These are phyloP conservation scores for Xanthorhoe spadicearia DNA, from an alignment of 2,888 invertebrate species.

Conservation along the genomic window DNA sequence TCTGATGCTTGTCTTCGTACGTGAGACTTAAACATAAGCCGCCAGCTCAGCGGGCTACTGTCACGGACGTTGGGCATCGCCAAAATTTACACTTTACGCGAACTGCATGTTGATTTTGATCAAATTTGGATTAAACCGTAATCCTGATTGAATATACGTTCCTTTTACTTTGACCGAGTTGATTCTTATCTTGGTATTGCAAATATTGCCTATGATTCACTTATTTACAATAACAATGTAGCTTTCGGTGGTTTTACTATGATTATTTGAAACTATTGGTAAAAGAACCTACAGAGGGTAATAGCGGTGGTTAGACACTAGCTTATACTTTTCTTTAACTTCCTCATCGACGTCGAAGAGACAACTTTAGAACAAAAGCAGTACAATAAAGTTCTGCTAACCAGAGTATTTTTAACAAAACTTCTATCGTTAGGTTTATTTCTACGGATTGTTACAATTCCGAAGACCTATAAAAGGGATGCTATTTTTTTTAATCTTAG, in stretches of 20 bases:
- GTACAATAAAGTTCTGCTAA: constrained; percentile 3
- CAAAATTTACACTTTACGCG: constrained; percentile 64
- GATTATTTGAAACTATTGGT: constrained; percentile 2
- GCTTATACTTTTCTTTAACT: neutral
- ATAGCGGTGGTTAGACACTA: neutral
- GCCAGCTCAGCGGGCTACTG: constrained; percentile 64
- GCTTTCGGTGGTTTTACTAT: neutral
- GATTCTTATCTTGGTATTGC: constrained; percentile 50
- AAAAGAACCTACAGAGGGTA: neutral
- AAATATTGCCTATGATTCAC: constrained; percentile 26
- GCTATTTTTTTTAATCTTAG: neutral
- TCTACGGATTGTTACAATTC: neutral
- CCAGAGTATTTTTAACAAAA: constrained; percentile 6
- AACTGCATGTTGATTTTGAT: constrained; percentile 55
- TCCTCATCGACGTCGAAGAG: neutral
- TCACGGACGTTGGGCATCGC: constrained; percentile 62
- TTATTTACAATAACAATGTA: neutral
- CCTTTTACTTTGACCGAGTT: constrained; percentile 58
- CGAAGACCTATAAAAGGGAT: neutral
- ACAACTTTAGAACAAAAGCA: constrained; percentile 11
- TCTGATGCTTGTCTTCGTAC: constrained; percentile 73
- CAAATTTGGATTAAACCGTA: constrained; percentile 55
- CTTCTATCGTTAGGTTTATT: constrained; percentile 16
- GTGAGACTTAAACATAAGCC: constrained; percentile 68
- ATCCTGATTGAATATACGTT: constrained; percentile 49